A percentile compares a stretch with the other conserved stretches of the same genome.
These are phyloP conservation scores for Nephrotoma appendiculata DNA, from an alignment of 2,888 invertebrate genomes.

Conservation along the genomic window DNA sequence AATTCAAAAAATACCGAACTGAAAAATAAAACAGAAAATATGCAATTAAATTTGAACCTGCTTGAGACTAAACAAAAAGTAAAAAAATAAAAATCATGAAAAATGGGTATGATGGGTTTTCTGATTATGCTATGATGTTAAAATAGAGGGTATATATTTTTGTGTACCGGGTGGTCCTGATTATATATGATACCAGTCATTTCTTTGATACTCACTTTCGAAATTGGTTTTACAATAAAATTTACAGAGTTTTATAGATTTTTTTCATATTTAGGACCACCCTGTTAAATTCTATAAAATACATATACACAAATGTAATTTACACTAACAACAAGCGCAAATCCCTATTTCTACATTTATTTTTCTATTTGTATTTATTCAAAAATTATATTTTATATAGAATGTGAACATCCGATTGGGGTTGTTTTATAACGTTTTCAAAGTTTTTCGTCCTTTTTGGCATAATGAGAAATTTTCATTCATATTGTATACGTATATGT, in stretches of 20 bases:
- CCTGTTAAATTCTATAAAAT: not conserved
- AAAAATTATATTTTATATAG: not conserved
- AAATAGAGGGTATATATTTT: not conserved
- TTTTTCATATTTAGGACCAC: not conserved
- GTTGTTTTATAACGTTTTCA: not conserved
- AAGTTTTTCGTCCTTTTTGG: not conserved
- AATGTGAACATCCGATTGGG: not conserved
- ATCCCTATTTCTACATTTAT: not conserved
- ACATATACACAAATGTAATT: not conserved
- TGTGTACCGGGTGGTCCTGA: not conserved
- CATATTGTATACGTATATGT: not conserved
- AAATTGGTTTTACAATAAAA: no score
- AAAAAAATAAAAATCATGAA: not conserved
- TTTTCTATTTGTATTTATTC: not conserved
- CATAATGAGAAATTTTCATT: not conserved
- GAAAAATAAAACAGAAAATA: not conserved
- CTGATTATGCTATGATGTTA: not conserved
- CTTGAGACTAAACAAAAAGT: not conserved
- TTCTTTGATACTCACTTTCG: not conserved
- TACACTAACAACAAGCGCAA: not conserved
- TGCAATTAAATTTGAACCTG: not conserved
- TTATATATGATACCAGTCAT: not conserved
- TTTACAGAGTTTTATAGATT: no score
- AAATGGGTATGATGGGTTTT: not conserved
- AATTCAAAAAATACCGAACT: not conserved